Base-by-base conservation (phyloP, 2,797 vertebrate species). In the Kryptolebias ocellatus region DNA sequence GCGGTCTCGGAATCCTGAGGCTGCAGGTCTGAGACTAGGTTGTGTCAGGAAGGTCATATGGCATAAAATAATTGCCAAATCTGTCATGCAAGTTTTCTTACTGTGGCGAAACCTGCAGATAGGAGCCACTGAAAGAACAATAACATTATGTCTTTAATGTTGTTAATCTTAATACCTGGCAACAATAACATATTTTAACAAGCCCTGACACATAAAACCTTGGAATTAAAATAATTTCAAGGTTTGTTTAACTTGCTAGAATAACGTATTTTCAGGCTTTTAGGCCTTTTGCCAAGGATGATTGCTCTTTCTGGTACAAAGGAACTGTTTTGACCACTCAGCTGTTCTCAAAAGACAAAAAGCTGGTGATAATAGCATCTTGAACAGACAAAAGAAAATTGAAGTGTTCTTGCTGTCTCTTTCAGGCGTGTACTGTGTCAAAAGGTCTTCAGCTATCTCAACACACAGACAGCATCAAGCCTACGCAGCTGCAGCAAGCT, bases 401-500 rank as follows among this genome's bases (percentile, higher is more conserved):
- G 70, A 65, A 72, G 29, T 24, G 81, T 50, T 72, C 60, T 51
- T 45, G 54, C 55, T 51, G 51, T 55, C 14, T 18, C 39, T 77
- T 58, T 78, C 29, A 62, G 67, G 66, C 52, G 42, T 34, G 56
- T 5, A 31, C 56, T 14, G 12, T 78, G 75, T 78, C 71, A 61
- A 76, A 54, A 75, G 67, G 59, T 60, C 60, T 53, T 50, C 27
- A 31, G 67, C 42, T 37, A 17, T 11, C 67, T 75, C 52, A 47
- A 58, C 73, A 61, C 51, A 2, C 17, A 11, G 47, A 61, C 18
- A 56, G 31, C 17, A 18, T 54, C 69, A 71, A 76, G 79, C 73
- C 69, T 59, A 74, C 60, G 17, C 67, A 74, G 51, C 64, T 52
- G 62, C 60, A 77, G 59, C 55, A 64, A 52, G 52, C 53, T 63